These are phyloP conservation scores for Porites lobata DNA, from an alignment of 92 coral and sea anemone species.

Conservation along the genomic window DNA sequence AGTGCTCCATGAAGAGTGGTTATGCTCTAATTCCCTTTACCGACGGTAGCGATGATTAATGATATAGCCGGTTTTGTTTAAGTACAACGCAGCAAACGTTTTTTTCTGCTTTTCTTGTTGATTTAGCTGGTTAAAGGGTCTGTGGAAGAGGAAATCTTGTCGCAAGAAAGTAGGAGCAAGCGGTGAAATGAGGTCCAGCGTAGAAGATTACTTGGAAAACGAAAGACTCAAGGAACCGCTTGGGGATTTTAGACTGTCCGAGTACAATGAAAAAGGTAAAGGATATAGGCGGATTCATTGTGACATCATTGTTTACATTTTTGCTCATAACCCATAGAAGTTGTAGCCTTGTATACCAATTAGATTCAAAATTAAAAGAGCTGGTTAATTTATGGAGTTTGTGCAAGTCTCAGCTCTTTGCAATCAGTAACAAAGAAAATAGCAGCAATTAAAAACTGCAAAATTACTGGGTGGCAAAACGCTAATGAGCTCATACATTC, in stretches of 20 bases:
- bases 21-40: too few relatives aligned
- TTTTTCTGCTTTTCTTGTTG: background rate
- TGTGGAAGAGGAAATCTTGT: conserved; percentile 80
- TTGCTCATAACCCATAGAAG: background rate
- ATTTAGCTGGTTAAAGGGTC: conserved; percentile 77
- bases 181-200: conserved; percentile 59
- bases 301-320: background rate
- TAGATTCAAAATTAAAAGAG: too few relatives aligned
- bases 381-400: too few relatives aligned
- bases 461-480: too few relatives aligned
- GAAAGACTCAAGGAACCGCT: conserved; percentile 85
- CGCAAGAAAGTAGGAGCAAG: conserved; percentile 77
- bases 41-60: too few relatives aligned
- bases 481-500: too few relatives aligned
- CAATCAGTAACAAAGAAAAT: too few relatives aligned
- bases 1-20: too few relatives aligned
- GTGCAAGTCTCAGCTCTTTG: too few relatives aligned
- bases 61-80: too few relatives aligned
- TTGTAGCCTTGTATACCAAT: too few relatives aligned
- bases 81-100: background rate
- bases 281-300: background rate
- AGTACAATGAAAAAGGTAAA: conserved; percentile 97
- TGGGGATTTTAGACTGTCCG: conserved; percentile 93
- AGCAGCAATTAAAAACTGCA: too few relatives aligned
- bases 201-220: conserved; percentile 89